A percentile compares a stretch with the other conserved stretches of the same genome.
Conservation (phyloP, 1,140 invertebrate species). For the Plectrocnemia conspersa region DNA sequence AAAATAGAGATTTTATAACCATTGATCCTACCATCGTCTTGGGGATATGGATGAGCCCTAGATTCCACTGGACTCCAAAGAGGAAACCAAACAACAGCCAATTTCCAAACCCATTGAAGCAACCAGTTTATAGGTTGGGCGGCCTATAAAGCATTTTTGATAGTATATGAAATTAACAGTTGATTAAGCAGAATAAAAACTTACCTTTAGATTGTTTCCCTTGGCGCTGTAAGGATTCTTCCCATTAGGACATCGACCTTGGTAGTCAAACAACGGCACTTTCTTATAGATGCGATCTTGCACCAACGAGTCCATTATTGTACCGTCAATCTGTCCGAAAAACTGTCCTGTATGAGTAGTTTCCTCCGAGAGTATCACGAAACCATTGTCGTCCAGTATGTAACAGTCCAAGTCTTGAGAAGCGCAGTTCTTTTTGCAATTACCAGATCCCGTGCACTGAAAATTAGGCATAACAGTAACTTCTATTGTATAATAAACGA, state of each 20-base stretch:
- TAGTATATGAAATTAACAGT: neutral
- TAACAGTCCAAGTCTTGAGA: slow-evolving; percentile 86
- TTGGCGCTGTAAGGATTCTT: slow-evolving; percentile 65
- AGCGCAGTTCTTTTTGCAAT: slow-evolving; percentile 77
- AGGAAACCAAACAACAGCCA: slow-evolving; percentile 46
- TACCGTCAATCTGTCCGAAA: slow-evolving; percentile 91
- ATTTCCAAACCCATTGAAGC: slow-evolving; percentile 46
- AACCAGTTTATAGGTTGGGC: slow-evolving; percentile 50
- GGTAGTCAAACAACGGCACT: slow-evolving; percentile 81
- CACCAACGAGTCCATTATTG: slow-evolving; percentile 88
- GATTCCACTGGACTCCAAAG: slow-evolving; percentile 41
- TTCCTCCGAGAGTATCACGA: slow-evolving; percentile 86
- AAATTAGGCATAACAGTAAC: slow-evolving; percentile 22
- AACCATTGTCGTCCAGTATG: slow-evolving; percentile 88
- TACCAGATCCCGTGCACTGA: slow-evolving; percentile 65
- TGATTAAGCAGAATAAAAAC: slow-evolving; percentile 12
- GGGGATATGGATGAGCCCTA: slow-evolving; percentile 40
- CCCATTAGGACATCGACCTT: slow-evolving; percentile 77
- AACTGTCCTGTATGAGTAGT: slow-evolving; percentile 79
- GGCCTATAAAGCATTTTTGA: slow-evolving; percentile 40
- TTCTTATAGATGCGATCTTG: slow-evolving; percentile 86
- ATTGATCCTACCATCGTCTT: slow-evolving; percentile 48
- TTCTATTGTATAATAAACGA: neutral
- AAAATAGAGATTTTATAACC: slow-evolving; percentile 10
- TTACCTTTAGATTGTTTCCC: slow-evolving; percentile 46